phyloP scores from a whole-genome alignment of 1,140 invertebrate genomes.

The Drosophila guanche region DNA sequence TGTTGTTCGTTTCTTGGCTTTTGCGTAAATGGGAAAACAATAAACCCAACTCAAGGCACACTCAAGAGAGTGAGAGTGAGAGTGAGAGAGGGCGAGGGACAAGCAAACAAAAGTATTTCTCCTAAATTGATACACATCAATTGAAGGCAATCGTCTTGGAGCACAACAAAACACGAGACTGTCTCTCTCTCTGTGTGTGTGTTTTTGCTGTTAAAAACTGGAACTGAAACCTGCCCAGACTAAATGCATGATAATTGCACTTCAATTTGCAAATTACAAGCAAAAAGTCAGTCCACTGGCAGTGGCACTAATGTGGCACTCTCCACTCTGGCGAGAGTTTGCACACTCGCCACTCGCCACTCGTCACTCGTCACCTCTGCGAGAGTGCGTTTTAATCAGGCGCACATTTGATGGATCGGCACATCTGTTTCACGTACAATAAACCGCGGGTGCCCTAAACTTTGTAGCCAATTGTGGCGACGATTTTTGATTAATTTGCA shows the following conservation, averaged over 20 bases:
- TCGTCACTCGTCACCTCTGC: conserved; percentile 1
- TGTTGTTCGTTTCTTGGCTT: conserved; percentile 8
- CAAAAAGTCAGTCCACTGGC: too few species aligned
- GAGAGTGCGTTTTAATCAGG: conserved; percentile 50
- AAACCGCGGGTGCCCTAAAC: conserved; percentile 4
- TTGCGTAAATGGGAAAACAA: conserved; percentile 31
- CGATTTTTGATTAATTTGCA: conserved; percentile 65
- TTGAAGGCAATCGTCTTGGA: conserved; percentile 20
- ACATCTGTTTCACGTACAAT: conserved; percentile 37
- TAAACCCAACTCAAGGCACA: conserved; percentile 31
- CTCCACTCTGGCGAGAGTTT: background rate
- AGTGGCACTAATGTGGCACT: too few species aligned
- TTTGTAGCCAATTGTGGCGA: conserved; percentile 24
- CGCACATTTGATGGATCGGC: conserved; percentile 69
- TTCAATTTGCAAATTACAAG: too few species aligned
- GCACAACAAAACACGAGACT: too few species aligned
- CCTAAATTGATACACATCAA: conserved; percentile 22
- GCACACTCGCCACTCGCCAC: background rate
- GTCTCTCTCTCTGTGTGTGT: too few species aligned
- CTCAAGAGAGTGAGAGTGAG: too few species aligned
- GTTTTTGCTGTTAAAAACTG: too few species aligned
- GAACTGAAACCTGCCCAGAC: too few species aligned
- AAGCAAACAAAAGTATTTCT: background rate
- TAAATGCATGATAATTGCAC: too few species aligned
- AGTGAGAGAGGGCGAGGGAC: too few species aligned